Percentiles rank a stretch among this genome's conserved stretches.
Evolutionary conservation across 2,888 invertebrate genomes (phyloP).

Genomic region (Pyrrhia umbra): DNA sequence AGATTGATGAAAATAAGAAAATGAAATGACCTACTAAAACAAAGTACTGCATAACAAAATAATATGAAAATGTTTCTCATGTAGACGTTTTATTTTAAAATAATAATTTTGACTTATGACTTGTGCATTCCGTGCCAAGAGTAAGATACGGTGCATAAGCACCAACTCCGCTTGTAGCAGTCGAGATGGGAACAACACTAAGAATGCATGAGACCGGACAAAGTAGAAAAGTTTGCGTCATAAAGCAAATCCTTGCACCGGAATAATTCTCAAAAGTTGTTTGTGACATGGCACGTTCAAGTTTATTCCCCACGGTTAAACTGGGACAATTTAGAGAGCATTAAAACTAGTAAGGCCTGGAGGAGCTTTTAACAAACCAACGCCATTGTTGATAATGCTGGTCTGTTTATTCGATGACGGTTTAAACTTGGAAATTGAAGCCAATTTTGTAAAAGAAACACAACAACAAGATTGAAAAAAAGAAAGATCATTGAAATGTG

Average conservation of each 20-base stretch:
- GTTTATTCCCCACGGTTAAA: conserved; percentile 45
- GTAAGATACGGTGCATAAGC: conserved; percentile 48
- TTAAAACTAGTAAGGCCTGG: conserved; percentile 27
- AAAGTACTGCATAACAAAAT: background rate
- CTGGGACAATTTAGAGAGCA: conserved; percentile 44
- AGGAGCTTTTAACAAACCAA: conserved; percentile 23
- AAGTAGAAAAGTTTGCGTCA: conserved; percentile 57
- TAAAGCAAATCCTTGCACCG: conserved; percentile 59
- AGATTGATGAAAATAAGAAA: background rate
- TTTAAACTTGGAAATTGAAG: background rate
- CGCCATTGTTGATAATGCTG: conserved; percentile 11
- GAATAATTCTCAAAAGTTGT: conserved; percentile 56
- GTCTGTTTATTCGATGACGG: background rate
- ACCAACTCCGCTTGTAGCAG: conserved; percentile 29
- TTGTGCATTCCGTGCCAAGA: conserved; percentile 32
- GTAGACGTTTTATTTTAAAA: conserved; percentile 11
- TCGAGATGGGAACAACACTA: conserved; percentile 49
- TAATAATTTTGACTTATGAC: conserved; percentile 38
- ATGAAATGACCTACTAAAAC: background rate
- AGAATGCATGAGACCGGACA: conserved; percentile 50
- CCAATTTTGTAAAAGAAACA: background rate
- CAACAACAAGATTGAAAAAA: background rate
- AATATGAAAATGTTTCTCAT: conserved; percentile 11
- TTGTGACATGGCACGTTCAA: conserved; percentile 44
- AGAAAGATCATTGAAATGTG: background rate